phyloP scores from a whole-genome alignment of 2,113 vertebrate genomes.

The Mastomys coucha region DNA sequence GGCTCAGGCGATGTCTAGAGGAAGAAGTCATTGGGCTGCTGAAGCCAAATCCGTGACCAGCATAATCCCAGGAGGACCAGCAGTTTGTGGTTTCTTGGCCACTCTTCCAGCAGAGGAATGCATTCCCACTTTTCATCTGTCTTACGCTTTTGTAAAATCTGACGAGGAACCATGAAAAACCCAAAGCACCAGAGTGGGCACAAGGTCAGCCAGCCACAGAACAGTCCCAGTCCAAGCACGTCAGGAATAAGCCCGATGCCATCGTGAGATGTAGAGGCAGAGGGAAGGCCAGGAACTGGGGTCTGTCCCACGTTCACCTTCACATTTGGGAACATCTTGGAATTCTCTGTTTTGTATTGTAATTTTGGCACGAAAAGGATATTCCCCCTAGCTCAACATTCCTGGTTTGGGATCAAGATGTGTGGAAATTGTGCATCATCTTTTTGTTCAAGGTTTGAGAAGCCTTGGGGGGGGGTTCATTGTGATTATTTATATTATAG shows the following conservation, averaged over 20 bases:
- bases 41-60: conserved; percentile 85
- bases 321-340: neutral
- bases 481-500: neutral
- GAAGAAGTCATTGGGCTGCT: conserved; percentile 82
- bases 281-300: neutral
- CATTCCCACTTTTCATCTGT: conserved; percentile 82
- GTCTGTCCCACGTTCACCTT: neutral
- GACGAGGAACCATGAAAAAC: conserved; percentile 81
- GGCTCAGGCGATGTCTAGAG: conserved; percentile 73
- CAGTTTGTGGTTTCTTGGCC: conserved; percentile 84
- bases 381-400: conserved; percentile 19
- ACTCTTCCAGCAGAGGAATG: conserved; percentile 86
- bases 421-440: conserved; percentile 15
- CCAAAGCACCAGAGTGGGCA: conserved; percentile 81
- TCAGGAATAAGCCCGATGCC: neutral
- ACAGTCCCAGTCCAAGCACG: neutral
- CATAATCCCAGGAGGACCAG: conserved; percentile 78
- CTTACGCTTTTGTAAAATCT: conserved; percentile 81
- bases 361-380: conserved; percentile 24
- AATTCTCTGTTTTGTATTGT: conserved; percentile 2
- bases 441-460: conserved; percentile 30
- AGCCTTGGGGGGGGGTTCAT: neutral
- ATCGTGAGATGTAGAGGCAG: neutral
- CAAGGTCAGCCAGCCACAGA: conserved; percentile 68
- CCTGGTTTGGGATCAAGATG: conserved; percentile 27